phyloP scores from a whole-genome alignment of 2,888 invertebrate species.

The Pinctada fucata region DNA sequence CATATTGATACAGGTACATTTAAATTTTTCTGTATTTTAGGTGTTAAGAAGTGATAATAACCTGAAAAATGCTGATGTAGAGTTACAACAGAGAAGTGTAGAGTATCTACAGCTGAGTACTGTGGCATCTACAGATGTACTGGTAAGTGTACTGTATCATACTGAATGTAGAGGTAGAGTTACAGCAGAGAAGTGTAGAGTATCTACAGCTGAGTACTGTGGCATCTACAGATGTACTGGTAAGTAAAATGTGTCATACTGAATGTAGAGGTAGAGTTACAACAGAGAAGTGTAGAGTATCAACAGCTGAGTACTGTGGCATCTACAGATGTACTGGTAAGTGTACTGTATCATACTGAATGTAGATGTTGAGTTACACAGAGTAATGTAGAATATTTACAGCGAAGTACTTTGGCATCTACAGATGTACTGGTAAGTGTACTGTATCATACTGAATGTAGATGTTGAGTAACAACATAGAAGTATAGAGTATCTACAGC shows the following conservation, averaged over 20 bases:
- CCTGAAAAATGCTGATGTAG: slow-evolving; percentile 97
- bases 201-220: slow-evolving; percentile 97
- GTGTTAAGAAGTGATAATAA: slow-evolving; percentile 87
- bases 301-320: slow-evolving; percentile 96
- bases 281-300: slow-evolving; percentile 98
- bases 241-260: too few relatives aligned
- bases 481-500: too few relatives aligned
- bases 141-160: slow-evolving; percentile 83
- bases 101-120: slow-evolving; percentile 98
- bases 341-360: too few relatives aligned
- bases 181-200: slow-evolving; percentile 98
- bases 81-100: slow-evolving; percentile 97
- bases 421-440: slow-evolving; percentile 91
- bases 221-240: slow-evolving; percentile 95
- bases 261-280: slow-evolving; percentile 99
- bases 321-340: slow-evolving; percentile 93
- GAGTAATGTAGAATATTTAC: slow-evolving; percentile 97
- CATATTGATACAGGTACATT: neutral
- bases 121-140: slow-evolving; percentile 96
- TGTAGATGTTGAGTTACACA: slow-evolving; percentile 99
- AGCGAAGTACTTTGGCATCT: slow-evolving; percentile 95
- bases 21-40: slow-evolving; percentile 51
- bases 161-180: slow-evolving; percentile 99
- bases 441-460: too few relatives aligned
- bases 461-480: too few relatives aligned